Conservation (phyloP, 2,113 vertebrate species). For the Capreolus pygargus region DNA sequence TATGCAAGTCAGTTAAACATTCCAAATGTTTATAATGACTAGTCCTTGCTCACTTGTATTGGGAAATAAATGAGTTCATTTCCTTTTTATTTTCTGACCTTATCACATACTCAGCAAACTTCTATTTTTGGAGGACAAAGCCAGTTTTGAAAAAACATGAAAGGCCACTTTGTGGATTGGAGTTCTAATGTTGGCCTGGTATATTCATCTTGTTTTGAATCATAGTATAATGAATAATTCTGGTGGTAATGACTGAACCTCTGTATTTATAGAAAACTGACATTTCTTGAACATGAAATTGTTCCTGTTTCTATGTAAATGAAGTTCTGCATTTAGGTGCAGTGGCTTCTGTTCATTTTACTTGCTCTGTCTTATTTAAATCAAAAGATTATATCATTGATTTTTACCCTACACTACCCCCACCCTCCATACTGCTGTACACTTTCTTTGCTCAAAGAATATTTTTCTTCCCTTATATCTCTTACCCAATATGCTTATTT, state of each 20-base stretch:
- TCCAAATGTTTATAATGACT: neutral
- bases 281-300: slow-evolving; percentile 71
- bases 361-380: slow-evolving; percentile 64
- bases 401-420: neutral
- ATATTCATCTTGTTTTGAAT: slow-evolving; percentile 67
- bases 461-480: slow-evolving; percentile 9
- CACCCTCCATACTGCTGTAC: neutral
- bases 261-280: slow-evolving; percentile 77
- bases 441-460: neutral
- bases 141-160: slow-evolving; percentile 49
- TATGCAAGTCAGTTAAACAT: neutral
- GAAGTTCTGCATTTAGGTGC: slow-evolving; percentile 68
- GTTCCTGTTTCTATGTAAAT: slow-evolving; percentile 66
- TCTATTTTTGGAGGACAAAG: slow-evolving; percentile 48
- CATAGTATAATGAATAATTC: slow-evolving; percentile 70
- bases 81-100: slow-evolving; percentile 2
- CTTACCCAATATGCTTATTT: slow-evolving; percentile 36
- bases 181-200: slow-evolving; percentile 46
- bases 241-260: slow-evolving; percentile 71
- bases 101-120: neutral
- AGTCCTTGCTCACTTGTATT: slow-evolving; percentile 1
- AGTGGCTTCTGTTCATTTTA: slow-evolving; percentile 70
- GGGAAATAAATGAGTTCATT: neutral
- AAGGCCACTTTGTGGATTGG: slow-evolving; percentile 37
- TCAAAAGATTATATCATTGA: neutral